Evolutionary conservation across 2,113 vertebrate genomes (phyloP).

Genomic region (Paradoxurus hermaphroditus): DNA sequence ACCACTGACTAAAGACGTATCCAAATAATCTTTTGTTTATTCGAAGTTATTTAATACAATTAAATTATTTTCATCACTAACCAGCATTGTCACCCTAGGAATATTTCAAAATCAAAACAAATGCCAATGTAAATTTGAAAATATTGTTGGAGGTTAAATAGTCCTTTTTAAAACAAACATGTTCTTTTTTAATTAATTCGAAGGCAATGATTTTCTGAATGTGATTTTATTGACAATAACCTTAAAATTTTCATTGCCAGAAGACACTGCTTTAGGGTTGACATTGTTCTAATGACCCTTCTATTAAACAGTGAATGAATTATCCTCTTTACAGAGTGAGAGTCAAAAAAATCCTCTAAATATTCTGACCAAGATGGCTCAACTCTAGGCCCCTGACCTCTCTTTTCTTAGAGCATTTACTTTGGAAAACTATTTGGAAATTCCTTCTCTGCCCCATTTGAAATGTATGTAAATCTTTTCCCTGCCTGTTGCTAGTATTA

Average conservation of each 20-base stretch:
- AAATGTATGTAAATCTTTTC: not conserved
- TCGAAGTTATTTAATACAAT: slow-evolving; percentile 50
- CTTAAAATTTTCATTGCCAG: slow-evolving; percentile 26
- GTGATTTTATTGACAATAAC: slow-evolving; percentile 25
- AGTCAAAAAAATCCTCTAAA: slow-evolving; percentile 41
- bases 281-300: not conserved
- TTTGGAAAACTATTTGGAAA: not conserved
- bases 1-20: slow-evolving; percentile 38
- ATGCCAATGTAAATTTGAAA: slow-evolving; percentile 26
- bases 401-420: not conserved
- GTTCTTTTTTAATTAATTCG: slow-evolving; percentile 56
- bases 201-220: slow-evolving; percentile 18
- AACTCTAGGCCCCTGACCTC: not conserved
- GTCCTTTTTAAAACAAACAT: slow-evolving; percentile 32
- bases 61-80: slow-evolving; percentile 54
- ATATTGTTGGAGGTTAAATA: slow-evolving; percentile 39
- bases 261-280: not conserved
- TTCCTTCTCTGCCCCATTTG: not conserved
- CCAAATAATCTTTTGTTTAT: slow-evolving; percentile 62
- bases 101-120: slow-evolving; percentile 42
- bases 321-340: slow-evolving; percentile 40
- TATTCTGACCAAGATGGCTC: not conserved
- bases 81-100: slow-evolving; percentile 20
- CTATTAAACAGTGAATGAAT: slow-evolving; percentile 53
- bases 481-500: not conserved